phyloP scores from a whole-genome alignment of 2,797 vertebrate species.

The Fistularia commersonii region DNA sequence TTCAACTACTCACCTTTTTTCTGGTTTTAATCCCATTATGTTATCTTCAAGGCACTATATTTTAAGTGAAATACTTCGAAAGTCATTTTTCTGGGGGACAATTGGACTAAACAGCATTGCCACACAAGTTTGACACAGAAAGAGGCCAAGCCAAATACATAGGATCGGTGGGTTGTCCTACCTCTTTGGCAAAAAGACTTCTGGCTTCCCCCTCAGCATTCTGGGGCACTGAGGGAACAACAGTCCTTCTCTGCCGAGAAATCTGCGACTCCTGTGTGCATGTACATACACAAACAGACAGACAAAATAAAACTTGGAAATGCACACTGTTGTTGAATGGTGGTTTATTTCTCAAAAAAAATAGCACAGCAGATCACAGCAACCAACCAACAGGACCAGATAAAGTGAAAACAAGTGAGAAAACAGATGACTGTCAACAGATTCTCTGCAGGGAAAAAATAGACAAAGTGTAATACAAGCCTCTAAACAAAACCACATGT shows the following conservation, averaged over 20 bases:
- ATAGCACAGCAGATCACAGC: neutral
- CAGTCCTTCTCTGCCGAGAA: conserved; percentile 83
- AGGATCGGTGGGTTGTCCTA: conserved; percentile 45
- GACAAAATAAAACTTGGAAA: neutral
- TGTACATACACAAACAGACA: conserved; percentile 4
- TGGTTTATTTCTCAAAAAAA: conserved; percentile 2
- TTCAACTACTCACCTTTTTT: too few relatives aligned
- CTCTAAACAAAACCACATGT: conserved; percentile 51
- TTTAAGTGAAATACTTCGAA: too few relatives aligned
- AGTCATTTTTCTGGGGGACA: too few relatives aligned
- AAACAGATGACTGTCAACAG: conserved; percentile 18
- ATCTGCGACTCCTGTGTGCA: conserved; percentile 81
- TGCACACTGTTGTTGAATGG: too few relatives aligned
- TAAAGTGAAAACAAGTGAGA: conserved; percentile 7
- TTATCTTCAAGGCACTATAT: too few relatives aligned
- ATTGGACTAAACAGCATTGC: neutral
- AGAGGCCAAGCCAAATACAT: neutral
- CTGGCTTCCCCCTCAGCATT: conserved; percentile 88
- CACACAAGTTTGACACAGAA: neutral
- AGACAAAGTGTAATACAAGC: neutral
- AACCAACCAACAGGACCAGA: neutral
- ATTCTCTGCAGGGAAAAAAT: neutral
- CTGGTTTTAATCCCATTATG: too few relatives aligned
- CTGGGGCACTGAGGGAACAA: conserved; percentile 87
- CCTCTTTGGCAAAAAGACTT: conserved; percentile 95